Evolutionary conservation across 1,140 invertebrate genomes (phyloP).

Genomic region (Drosophila repletoides): DNA sequence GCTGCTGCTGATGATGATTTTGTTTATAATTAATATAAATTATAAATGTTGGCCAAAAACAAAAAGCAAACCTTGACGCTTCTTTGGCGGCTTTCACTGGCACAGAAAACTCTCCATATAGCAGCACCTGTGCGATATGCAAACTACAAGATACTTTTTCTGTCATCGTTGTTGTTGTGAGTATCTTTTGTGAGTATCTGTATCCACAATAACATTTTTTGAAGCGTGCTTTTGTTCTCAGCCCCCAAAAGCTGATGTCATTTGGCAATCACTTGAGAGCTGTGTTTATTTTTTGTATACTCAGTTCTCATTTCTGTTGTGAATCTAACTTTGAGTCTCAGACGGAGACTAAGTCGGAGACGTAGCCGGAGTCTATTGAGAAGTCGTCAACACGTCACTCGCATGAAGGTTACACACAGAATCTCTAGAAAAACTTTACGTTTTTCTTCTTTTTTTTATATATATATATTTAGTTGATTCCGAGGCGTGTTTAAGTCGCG

Average conservation of each 20-base stretch:
- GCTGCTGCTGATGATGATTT: constrained; percentile 10
- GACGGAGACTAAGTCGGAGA: not conserved
- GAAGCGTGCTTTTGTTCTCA: constrained; percentile 52
- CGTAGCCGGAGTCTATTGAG: constrained; percentile 26
- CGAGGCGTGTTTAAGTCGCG: constrained; percentile 50
- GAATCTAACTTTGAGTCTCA: constrained; percentile 1
- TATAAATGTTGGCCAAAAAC: constrained; percentile 1
- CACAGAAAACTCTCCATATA: not conserved
- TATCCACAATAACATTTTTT: constrained; percentile 14
- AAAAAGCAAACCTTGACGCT: constrained; percentile 2
- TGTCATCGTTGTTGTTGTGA: constrained; percentile 3
- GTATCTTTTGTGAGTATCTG: not conserved
- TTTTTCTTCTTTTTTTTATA: no score
- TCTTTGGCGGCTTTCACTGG: constrained; percentile 28
- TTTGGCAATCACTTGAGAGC: constrained; percentile 61
- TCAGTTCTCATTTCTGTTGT: constrained; percentile 1
- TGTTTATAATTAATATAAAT: constrained; percentile 17
- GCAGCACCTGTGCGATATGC: constrained; percentile 25
- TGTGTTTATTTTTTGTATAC: constrained; percentile 33
- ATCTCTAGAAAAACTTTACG: constrained; percentile 39
- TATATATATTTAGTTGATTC: no score
- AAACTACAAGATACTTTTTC: constrained; percentile 25
- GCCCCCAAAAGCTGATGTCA: constrained; percentile 62
- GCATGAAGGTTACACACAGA: constrained; percentile 62
- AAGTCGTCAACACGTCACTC: constrained; percentile 55